A percentile compares a stretch with the other conserved stretches of the same genome.
Conservation (phyloP, 2,113 vertebrate species). For the Erythrocebus patas region DNA sequence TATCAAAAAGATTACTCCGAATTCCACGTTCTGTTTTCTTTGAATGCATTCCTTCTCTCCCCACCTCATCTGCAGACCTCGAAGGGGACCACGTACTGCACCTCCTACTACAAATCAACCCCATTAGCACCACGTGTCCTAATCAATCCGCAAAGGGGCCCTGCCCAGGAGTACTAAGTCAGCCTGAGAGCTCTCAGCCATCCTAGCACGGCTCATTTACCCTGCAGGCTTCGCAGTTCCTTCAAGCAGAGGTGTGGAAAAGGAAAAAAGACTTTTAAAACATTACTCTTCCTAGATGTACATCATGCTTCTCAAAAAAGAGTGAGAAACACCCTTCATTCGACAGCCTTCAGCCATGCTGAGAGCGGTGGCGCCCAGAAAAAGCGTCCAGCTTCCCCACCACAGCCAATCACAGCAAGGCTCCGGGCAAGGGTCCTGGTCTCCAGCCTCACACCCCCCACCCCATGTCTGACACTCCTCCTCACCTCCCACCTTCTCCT, state of each 20-base stretch:
- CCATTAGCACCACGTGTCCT: not conserved
- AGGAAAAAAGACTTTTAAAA: not conserved
- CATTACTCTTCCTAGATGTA: not conserved
- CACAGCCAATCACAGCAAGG: not conserved
- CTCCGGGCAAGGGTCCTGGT: not conserved
- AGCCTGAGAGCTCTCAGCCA: not conserved
- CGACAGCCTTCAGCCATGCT: not conserved
- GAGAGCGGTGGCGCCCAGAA: not conserved
- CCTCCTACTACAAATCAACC: not conserved
- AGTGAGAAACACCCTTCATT: not conserved
- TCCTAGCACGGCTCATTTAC: not conserved
- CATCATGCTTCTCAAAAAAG: not conserved
- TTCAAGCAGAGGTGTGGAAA: not conserved
- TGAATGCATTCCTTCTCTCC: not conserved
- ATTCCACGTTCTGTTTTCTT: not conserved
- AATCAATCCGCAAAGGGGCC: not conserved
- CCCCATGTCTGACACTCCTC: not conserved
- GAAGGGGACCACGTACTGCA: not conserved
- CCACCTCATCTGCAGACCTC: not conserved
- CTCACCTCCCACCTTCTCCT: not conserved
- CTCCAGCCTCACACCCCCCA: not conserved
- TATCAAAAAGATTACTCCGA: not conserved
- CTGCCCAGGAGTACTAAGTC: not conserved
- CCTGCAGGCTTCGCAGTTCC: not conserved
- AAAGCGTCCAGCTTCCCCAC: not conserved